Evolutionary conservation across 2,888 invertebrate genomes (phyloP).

Genomic region (Digitonthophagus gazella): DNA sequence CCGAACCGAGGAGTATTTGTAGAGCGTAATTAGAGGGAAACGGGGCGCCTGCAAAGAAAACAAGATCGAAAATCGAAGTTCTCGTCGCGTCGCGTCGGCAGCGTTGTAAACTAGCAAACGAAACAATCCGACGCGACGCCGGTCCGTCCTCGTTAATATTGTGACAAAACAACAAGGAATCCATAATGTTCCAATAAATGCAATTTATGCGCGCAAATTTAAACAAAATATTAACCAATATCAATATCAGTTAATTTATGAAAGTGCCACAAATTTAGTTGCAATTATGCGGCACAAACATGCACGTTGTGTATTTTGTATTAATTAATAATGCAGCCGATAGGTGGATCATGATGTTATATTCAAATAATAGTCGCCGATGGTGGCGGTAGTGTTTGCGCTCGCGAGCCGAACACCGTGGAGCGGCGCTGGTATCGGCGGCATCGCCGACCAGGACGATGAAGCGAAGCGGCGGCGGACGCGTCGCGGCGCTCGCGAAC

Average conservation of each 20-base stretch:
- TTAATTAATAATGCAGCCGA: constrained; percentile 48
- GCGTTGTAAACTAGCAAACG: background rate
- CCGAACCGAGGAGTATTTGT: background rate
- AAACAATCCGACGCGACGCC: background rate
- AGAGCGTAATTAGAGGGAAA: background rate
- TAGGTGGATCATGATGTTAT: constrained; percentile 48
- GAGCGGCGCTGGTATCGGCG: background rate
- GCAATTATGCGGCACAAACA: constrained; percentile 49
- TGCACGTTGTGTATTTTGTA: constrained; percentile 45
- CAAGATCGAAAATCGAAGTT: background rate
- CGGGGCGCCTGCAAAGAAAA: constrained; percentile 4
- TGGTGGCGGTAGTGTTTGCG: constrained; percentile 9
- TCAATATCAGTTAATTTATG: constrained; percentile 51
- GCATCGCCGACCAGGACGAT: background rate
- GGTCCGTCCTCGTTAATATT: constrained; percentile 13
- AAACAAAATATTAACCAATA: constrained; percentile 50
- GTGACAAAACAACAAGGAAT: constrained; percentile 36
- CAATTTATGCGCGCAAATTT: constrained; percentile 47
- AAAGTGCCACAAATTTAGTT: constrained; percentile 50
- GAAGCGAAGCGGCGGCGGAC: background rate
- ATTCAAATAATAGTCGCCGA: constrained; percentile 48
- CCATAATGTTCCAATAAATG: constrained; percentile 41
- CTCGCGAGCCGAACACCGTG: background rate
- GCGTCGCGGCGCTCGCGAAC: constrained; percentile 1
- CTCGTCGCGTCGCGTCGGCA: background rate